Evolutionary conservation across 2,888 invertebrate species (phyloP).

Genomic region (Orchestes rusci): DNA sequence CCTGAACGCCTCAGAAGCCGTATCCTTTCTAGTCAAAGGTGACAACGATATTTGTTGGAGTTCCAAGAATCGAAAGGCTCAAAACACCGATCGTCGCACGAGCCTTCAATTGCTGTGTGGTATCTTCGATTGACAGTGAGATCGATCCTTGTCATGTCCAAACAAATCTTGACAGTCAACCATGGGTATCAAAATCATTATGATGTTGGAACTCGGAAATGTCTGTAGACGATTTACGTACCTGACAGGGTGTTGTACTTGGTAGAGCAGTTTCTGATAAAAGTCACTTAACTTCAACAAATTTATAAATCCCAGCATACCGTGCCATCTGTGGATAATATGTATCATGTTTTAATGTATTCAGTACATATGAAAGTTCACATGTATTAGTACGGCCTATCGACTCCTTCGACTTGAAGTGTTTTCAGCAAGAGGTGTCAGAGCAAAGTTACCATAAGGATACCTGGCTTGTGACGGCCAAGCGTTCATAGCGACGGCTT

Average conservation of each 20-base stretch:
- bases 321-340: too few species aligned
- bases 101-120: slow-evolving; percentile 28
- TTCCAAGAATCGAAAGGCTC: too few species aligned
- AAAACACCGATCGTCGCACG: slow-evolving; percentile 36
- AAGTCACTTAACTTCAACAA: too few species aligned
- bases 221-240: slow-evolving; percentile 55
- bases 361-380: too few species aligned
- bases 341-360: too few species aligned
- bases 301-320: too few species aligned
- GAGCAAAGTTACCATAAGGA: slow-evolving; percentile 67
- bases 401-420: slow-evolving; percentile 32
- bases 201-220: slow-evolving; percentile 53
- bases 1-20: slow-evolving; percentile 44
- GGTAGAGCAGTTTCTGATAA: slow-evolving; percentile 49
- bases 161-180: slow-evolving; percentile 34
- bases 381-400: slow-evolving; percentile 33
- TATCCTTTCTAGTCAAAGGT: slow-evolving; percentile 55
- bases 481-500: slow-evolving; percentile 60
- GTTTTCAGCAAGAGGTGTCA: slow-evolving; percentile 54
- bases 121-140: slow-evolving; percentile 25
- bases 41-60: too few species aligned
- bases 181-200: slow-evolving; percentile 38
- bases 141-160: slow-evolving; percentile 24
- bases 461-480: slow-evolving; percentile 60
- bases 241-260: slow-evolving; percentile 55